Evolutionary conservation across 2,113 vertebrate genomes (phyloP).

Genomic region (Petrocephalus zakoni): DNA sequence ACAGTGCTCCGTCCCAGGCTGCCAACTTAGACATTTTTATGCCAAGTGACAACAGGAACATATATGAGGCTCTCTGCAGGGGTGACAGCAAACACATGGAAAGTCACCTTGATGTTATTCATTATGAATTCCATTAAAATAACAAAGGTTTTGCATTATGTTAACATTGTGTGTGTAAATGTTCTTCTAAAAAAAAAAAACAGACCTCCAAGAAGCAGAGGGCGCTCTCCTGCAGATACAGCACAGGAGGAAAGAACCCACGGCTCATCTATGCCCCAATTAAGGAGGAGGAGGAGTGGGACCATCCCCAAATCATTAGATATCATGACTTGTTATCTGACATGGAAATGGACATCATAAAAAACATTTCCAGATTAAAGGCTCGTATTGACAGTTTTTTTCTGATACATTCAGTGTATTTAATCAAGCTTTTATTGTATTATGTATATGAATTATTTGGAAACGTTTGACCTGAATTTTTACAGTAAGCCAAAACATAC

Average conservation of each 20-base stretch:
- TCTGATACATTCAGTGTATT: not conserved
- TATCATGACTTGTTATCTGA: conserved; percentile 36
- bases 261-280: conserved; percentile 27
- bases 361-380: conserved; percentile 38
- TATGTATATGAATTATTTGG: not conserved
- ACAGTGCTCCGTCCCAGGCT: not conserved
- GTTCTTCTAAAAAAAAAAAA: not conserved
- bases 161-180: not conserved
- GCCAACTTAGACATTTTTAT: conserved; percentile 14
- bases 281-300: conserved; percentile 43
- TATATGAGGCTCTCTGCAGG: conserved; percentile 37
- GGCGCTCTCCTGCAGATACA: conserved; percentile 39
- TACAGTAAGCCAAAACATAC: not conserved
- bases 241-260: conserved; percentile 26
- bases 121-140: not conserved
- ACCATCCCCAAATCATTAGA: conserved; percentile 34
- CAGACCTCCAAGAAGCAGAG: conserved; percentile 31
- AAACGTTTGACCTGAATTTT: not conserved
- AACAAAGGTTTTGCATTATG: not conserved
- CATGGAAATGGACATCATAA: conserved; percentile 35
- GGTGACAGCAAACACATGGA: conserved; percentile 31
- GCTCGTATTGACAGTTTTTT: conserved; percentile 17
- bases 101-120: not conserved
- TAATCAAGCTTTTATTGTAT: not conserved
- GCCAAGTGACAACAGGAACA: not conserved